A percentile compares a stretch with the other conserved stretches of the same genome.
phyloP scores from a whole-genome alignment of 2,797 vertebrate species.

The Hoplostethus atlanticus region DNA sequence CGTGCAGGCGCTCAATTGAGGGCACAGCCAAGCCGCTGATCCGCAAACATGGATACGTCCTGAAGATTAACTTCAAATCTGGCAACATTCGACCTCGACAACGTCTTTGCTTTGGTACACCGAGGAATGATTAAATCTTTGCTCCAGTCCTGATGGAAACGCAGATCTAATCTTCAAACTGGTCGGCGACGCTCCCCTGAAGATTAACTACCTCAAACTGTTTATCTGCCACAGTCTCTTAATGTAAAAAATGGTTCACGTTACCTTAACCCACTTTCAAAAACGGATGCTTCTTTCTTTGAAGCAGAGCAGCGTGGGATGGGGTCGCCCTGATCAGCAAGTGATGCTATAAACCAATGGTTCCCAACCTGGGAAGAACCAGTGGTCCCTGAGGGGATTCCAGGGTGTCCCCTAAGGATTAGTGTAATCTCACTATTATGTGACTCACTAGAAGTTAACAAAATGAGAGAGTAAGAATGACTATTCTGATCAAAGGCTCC shows the following conservation, averaged over 20 bases:
- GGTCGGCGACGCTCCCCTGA: constrained; percentile 68
- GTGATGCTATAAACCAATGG: not conserved
- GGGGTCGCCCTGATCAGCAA: not conserved
- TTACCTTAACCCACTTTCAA: constrained; percentile 40
- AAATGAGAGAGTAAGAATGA: constrained; percentile 7
- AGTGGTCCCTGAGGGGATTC: constrained; percentile 1
- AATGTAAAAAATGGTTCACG: constrained; percentile 50
- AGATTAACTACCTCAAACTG: constrained; percentile 80
- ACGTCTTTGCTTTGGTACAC: constrained; percentile 85
- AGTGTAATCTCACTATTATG: constrained; percentile 22
- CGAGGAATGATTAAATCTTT: constrained; percentile 88
- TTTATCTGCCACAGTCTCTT: constrained; percentile 60
- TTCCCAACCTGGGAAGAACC: too few relatives aligned
- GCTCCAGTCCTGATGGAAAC: constrained; percentile 81
- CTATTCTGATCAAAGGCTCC: too few relatives aligned
- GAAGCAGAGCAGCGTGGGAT: not conserved
- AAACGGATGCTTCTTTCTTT: constrained; percentile 2
- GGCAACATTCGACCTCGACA: constrained; percentile 83
- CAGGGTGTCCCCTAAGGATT: constrained; percentile 1
- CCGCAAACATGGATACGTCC: constrained; percentile 84
- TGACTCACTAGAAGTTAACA: constrained; percentile 13
- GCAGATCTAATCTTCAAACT: constrained; percentile 84
- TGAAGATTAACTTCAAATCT: constrained; percentile 88
- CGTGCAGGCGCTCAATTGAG: constrained; percentile 79
- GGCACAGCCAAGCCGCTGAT: constrained; percentile 81